Evolutionary conservation across 2,888 invertebrate species (phyloP).

Genomic region (Clusia tigrina): DNA sequence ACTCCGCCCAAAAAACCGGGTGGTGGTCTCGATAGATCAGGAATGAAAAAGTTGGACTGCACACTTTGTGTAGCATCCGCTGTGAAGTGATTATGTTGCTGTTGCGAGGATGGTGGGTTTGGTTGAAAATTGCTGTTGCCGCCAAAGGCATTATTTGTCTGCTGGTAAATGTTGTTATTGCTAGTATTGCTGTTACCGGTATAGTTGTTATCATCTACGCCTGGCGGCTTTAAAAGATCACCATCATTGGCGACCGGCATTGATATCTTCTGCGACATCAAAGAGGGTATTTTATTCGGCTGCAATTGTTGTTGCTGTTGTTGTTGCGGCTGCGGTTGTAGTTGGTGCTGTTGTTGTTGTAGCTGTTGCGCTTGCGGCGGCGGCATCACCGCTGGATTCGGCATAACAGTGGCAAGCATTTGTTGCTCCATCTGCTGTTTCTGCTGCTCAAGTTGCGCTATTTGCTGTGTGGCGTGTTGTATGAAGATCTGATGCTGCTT

Average conservation of each 20-base stretch:
- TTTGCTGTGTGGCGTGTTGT: slow-evolving; percentile 88
- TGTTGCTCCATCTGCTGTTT: slow-evolving; percentile 70
- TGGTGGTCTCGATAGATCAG: slow-evolving; percentile 87
- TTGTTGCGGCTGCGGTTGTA: slow-evolving; percentile 38
- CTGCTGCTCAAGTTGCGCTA: slow-evolving; percentile 83
- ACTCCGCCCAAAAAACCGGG: slow-evolving; percentile 73
- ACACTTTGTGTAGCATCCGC: slow-evolving; percentile 27
- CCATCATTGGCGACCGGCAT: slow-evolving; percentile 25
- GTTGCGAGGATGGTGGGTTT: slow-evolving; percentile 47
- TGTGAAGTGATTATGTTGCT: slow-evolving; percentile 55
- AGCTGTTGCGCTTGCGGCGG: slow-evolving; percentile 46
- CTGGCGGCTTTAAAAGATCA: slow-evolving; percentile 37
- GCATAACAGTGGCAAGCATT: slow-evolving; percentile 48
- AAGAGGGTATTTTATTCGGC: slow-evolving; percentile 47
- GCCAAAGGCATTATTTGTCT: slow-evolving; percentile 31
- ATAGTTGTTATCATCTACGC: slow-evolving; percentile 61
- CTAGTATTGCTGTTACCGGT: slow-evolving; percentile 65
- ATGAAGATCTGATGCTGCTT: slow-evolving; percentile 96
- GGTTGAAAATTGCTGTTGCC: slow-evolving; percentile 36
- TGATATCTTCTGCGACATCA: slow-evolving; percentile 63
- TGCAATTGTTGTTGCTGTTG: slow-evolving; percentile 31
- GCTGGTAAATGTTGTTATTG: slow-evolving; percentile 56
- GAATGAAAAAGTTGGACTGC: slow-evolving; percentile 72
- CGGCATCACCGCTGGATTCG: slow-evolving; percentile 48
- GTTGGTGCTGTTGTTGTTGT: slow-evolving; percentile 44